Conservation (phyloP, 2,888 invertebrate species). For the Hypercompe scribonia region DNA sequence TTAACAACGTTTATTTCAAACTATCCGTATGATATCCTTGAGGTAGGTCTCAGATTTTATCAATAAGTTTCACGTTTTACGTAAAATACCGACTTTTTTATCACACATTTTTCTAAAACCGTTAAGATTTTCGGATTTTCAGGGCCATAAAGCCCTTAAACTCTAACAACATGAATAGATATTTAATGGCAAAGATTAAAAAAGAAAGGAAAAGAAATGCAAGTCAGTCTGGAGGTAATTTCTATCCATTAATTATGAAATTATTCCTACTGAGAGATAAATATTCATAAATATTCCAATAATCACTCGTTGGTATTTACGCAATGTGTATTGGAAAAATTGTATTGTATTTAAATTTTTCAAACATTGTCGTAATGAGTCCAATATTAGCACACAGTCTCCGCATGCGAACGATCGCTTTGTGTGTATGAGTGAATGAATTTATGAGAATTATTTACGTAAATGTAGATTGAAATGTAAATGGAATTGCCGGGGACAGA, state of each 20-base stretch:
- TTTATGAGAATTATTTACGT: neutral
- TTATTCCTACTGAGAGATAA: neutral
- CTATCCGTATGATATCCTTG: neutral
- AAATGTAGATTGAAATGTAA: neutral
- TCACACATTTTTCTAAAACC: neutral
- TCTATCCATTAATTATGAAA: neutral
- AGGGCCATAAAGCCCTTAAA: neutral
- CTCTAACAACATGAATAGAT: neutral
- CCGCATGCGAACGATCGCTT: neutral
- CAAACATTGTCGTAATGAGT: neutral
- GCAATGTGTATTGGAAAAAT: neutral
- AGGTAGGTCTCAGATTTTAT: neutral
- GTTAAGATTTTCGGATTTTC: neutral
- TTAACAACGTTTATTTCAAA: too few relatives aligned
- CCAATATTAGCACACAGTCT: neutral
- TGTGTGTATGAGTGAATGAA: neutral
- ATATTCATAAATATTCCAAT: neutral
- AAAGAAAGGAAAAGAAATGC: too few relatives aligned
- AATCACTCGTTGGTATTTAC: neutral
- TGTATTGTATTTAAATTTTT: neutral
- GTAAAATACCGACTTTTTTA: neutral
- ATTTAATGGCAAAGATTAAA: too few relatives aligned
- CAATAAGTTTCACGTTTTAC: neutral
- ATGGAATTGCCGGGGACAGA: neutral
- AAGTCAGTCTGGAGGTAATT: too few relatives aligned